A percentile compares a stretch with the other conserved stretches of the same genome.
phyloP scores from a whole-genome alignment of 2,797 vertebrate species.

The Labroides dimidiatus region DNA sequence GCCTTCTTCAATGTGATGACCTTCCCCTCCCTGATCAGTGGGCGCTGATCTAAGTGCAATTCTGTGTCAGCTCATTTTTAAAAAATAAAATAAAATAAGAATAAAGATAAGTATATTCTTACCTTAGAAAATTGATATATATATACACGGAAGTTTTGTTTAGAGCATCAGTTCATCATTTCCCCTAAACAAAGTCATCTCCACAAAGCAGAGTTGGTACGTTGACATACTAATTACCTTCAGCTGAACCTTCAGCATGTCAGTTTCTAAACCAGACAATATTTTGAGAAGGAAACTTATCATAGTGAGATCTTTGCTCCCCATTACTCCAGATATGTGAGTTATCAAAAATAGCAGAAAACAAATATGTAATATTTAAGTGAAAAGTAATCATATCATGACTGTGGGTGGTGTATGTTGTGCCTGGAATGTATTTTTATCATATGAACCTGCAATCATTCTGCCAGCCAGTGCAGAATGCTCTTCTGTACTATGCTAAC shows the following conservation, averaged over 20 bases:
- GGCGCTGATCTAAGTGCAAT: too few relatives aligned
- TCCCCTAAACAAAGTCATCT: background rate
- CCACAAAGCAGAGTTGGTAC: too few relatives aligned
- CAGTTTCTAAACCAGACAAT: slow-evolving; percentile 9
- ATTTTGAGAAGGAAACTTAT: background rate
- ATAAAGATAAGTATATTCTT: background rate
- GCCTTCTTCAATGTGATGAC: too few relatives aligned
- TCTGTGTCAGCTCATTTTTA: too few relatives aligned
- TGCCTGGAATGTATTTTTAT: slow-evolving; percentile 41
- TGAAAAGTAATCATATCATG: slow-evolving; percentile 25
- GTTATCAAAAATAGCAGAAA: slow-evolving; percentile 14
- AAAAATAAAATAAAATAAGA: too few relatives aligned
- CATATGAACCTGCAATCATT: slow-evolving; percentile 53
- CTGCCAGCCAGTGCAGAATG: slow-evolving; percentile 44
- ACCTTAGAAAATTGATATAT: background rate
- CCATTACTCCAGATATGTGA: background rate
- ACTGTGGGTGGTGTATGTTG: slow-evolving; percentile 34
- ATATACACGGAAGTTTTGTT: background rate
- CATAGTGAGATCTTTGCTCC: slow-evolving; percentile 1
- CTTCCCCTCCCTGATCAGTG: too few relatives aligned
- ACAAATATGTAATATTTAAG: slow-evolving; percentile 12
- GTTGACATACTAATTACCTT: too few relatives aligned
- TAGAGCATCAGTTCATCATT: background rate
- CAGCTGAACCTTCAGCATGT: background rate
- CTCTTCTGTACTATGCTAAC: slow-evolving; percentile 63